phyloP scores from a whole-genome alignment of 2,888 invertebrate genomes.

The Erannis defoliaria region DNA sequence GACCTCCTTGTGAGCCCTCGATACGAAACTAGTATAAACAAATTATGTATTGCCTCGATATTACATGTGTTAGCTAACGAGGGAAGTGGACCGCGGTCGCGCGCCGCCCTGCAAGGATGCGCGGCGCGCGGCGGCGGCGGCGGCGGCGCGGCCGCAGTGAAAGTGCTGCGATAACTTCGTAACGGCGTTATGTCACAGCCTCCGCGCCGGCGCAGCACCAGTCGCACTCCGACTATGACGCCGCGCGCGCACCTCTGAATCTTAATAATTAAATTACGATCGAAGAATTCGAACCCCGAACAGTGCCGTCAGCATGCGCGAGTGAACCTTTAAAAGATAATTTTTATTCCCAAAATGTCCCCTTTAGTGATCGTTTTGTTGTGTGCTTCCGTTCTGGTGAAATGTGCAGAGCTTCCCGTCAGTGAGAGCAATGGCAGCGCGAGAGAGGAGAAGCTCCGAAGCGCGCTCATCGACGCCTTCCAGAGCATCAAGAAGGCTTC shows the following conservation, averaged over 20 bases:
- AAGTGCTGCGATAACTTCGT: constrained; percentile 74
- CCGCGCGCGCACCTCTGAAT: constrained; percentile 72
- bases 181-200: constrained; percentile 80
- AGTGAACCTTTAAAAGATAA: constrained; percentile 16
- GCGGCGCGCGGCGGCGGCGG: constrained; percentile 50
- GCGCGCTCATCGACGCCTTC: constrained; percentile 79
- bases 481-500: constrained; percentile 80
- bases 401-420: constrained; percentile 61
- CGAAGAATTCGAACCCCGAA: constrained; percentile 43
- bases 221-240: constrained; percentile 76
- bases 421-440: constrained; percentile 67
- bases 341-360: constrained; percentile 63
- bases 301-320: constrained; percentile 61
- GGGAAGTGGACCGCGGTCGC: constrained; percentile 44
- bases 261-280: constrained; percentile 40
- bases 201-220: constrained; percentile 54
- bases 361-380: constrained; percentile 70
- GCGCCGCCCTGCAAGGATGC: constrained; percentile 63
- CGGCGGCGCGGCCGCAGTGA: constrained; percentile 67
- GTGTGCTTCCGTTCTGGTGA: constrained; percentile 64
- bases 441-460: constrained; percentile 77
- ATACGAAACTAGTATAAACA: constrained; percentile 22
- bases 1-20: constrained; percentile 15
- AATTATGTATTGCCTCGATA: constrained; percentile 29
- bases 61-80: constrained; percentile 34